Percentiles rank a stretch among this genome's conserved stretches.
These are phyloP conservation scores for Nephotettix cincticeps DNA, from an alignment of 1,140 invertebrate species.

Conservation along the genomic window DNA sequence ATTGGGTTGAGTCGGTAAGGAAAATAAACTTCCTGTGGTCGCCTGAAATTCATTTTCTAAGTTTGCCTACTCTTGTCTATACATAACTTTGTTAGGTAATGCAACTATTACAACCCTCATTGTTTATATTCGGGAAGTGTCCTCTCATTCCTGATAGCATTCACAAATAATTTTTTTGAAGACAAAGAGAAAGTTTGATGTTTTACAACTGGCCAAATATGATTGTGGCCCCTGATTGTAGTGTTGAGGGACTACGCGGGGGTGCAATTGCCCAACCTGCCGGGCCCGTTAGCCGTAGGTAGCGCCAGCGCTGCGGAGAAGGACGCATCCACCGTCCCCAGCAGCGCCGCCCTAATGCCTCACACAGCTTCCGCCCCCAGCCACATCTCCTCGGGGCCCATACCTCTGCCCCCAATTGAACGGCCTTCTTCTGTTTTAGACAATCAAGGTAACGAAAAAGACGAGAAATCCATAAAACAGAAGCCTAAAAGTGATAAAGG, in stretches of 20 bases:
- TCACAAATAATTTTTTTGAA: background rate
- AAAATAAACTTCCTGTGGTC: no score
- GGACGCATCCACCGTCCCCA: background rate
- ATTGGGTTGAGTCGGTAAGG: no score
- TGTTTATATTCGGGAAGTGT: background rate
- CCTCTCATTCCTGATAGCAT: background rate
- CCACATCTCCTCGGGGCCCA: constrained; percentile 1
- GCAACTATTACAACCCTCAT: no score
- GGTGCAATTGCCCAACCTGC: constrained; percentile 29
- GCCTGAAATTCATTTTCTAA: no score
- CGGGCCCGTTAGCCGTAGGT: background rate
- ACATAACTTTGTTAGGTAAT: no score
- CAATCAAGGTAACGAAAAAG: background rate
- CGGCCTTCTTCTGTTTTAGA: background rate
- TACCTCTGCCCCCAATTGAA: constrained; percentile 11
- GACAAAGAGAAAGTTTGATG: background rate
- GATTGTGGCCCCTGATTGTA: background rate
- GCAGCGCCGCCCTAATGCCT: background rate
- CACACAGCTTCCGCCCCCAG: background rate
- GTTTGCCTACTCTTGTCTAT: no score
- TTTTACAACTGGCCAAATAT: background rate
- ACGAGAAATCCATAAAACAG: background rate
- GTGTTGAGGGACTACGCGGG: constrained; percentile 33
- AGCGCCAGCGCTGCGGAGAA: background rate
- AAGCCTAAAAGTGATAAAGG: no score